phyloP scores from a whole-genome alignment of 1,140 invertebrate species.

The Papilio aristodemus region DNA sequence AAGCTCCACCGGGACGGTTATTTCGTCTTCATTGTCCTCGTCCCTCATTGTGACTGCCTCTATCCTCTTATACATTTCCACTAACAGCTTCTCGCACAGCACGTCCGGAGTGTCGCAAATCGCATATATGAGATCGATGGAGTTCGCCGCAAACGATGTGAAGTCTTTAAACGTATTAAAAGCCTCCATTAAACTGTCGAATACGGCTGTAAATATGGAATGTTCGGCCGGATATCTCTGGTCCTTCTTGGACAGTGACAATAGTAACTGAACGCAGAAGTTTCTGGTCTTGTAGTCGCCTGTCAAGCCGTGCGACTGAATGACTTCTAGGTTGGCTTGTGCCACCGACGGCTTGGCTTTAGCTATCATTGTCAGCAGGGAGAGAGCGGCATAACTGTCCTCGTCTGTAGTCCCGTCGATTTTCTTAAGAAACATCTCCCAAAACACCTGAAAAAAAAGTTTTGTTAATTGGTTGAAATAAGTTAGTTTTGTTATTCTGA shows the following conservation, averaged over 20 bases:
- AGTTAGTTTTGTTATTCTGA: no score
- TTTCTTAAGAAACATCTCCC: slow-evolving; percentile 90
- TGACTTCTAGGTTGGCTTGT: slow-evolving; percentile 78
- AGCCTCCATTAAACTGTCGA: slow-evolving; percentile 65
- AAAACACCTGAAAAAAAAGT: slow-evolving; percentile 83
- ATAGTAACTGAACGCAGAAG: slow-evolving; percentile 63
- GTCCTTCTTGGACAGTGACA: slow-evolving; percentile 63
- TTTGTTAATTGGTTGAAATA: slow-evolving; percentile 27
- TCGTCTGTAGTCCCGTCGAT: slow-evolving; percentile 84
- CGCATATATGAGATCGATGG: slow-evolving; percentile 69
- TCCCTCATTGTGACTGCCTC: slow-evolving; percentile 76
- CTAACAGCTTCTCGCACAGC: slow-evolving; percentile 63
- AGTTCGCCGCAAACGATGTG: slow-evolving; percentile 61
- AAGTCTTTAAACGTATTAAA: slow-evolving; percentile 68
- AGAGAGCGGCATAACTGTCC: slow-evolving; percentile 86
- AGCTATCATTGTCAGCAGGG: slow-evolving; percentile 86
- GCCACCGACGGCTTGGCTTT: slow-evolving; percentile 81
- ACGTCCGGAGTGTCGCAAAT: slow-evolving; percentile 74
- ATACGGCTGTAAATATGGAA: slow-evolving; percentile 59
- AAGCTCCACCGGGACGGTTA: slow-evolving; percentile 69
- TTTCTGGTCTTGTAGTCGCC: slow-evolving; percentile 68
- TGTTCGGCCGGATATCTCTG: slow-evolving; percentile 68
- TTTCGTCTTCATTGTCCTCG: slow-evolving; percentile 65
- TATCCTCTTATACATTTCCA: slow-evolving; percentile 67
- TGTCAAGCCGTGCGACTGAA: slow-evolving; percentile 77